phyloP scores from a whole-genome alignment of 2,113 vertebrate genomes.

The Daphoenositta chrysoptera region DNA sequence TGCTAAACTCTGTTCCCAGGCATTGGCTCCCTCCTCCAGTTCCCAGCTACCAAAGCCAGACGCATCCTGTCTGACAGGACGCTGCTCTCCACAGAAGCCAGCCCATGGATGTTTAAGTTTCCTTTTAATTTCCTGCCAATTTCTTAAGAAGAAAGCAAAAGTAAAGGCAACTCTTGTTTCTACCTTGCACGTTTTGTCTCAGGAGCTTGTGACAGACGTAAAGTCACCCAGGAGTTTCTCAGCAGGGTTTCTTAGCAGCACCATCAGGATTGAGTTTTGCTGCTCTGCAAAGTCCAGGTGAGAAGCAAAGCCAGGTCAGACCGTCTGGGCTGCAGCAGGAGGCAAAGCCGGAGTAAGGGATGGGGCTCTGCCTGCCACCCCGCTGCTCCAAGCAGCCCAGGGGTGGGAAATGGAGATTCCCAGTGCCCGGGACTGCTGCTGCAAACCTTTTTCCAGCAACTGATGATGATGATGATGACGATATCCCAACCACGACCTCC shows the following conservation, averaged over 20 bases:
- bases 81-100: not conserved
- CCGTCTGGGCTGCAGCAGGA: accelerated
- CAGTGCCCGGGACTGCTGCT: not conserved
- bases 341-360: not conserved
- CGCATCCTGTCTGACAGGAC: conserved; percentile 15
- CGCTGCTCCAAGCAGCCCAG: accelerated
- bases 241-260: not conserved
- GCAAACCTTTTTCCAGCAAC: not conserved
- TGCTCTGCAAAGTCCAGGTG: not conserved
- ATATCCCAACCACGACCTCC: not conserved
- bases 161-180: not conserved
- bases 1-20: conserved; percentile 39
- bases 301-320: not conserved
- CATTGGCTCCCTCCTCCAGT: not conserved
- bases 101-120: not conserved
- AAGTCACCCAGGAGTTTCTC: not conserved
- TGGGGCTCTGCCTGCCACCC: not conserved
- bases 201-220: not conserved
- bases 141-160: conserved; percentile 5
- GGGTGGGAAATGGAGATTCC: not conserved
- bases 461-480: not conserved
- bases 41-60: not conserved
- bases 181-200: not conserved
- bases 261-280: not conserved
- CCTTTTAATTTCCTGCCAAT: conserved; percentile 51